phyloP scores from a whole-genome alignment of 2,113 vertebrate genomes.

The Craseonycteris thonglongyai region DNA sequence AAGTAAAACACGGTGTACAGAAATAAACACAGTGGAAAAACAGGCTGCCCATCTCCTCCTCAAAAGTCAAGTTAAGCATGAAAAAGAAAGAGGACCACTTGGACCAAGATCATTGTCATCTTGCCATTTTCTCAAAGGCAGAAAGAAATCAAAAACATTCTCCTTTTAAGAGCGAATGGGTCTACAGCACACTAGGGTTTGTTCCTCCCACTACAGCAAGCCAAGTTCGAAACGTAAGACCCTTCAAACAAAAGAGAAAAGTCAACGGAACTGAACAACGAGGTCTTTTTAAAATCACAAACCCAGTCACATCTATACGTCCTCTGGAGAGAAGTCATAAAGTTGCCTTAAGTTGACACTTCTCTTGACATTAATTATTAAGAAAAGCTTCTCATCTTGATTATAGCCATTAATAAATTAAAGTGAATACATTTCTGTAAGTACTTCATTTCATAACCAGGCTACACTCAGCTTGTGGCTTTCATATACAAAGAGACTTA shows the following conservation, averaged over 20 bases:
- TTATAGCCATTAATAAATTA: conserved; percentile 61
- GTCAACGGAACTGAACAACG: background rate
- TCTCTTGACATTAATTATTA: conserved; percentile 59
- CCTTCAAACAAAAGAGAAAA: background rate
- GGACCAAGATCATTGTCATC: background rate
- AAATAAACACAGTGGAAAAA: background rate
- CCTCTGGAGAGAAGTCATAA: conserved; percentile 25
- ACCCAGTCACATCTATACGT: conserved; percentile 16
- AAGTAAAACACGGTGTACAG: background rate
- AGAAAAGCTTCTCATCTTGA: conserved; percentile 60
- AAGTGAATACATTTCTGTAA: conserved; percentile 46
- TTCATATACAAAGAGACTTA: background rate
- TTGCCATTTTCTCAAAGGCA: background rate
- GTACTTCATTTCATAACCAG: conserved; percentile 33
- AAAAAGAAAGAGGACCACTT: background rate
- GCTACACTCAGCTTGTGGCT: background rate
- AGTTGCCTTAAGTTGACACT: conserved; percentile 42
- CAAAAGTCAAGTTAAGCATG: background rate
- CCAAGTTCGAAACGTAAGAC: background rate
- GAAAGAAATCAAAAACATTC: background rate
- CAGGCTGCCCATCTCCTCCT: background rate
- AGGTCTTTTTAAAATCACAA: background rate
- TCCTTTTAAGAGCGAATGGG: background rate
- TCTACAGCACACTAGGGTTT: background rate
- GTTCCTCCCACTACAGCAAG: background rate